phyloP scores from a whole-genome alignment of 2,888 invertebrate species.

The Stenichneumon culpator region DNA sequence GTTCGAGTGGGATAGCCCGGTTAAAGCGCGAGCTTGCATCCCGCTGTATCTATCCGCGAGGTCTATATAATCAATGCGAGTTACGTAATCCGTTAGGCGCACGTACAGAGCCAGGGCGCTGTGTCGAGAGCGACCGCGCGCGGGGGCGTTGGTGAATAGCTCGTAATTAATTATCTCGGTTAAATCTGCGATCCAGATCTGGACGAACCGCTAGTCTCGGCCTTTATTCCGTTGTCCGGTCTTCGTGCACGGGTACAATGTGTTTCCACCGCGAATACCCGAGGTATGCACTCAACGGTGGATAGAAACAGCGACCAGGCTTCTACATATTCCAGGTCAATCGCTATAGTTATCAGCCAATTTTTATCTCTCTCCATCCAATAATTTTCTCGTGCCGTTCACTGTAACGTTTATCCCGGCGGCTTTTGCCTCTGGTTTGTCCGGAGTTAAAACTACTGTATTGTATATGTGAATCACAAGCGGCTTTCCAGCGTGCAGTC shows the following conservation, averaged over 20 bases:
- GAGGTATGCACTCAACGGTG: slow-evolving; percentile 7
- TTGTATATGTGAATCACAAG: slow-evolving; percentile 4
- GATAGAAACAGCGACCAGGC: neutral
- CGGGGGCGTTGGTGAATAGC: slow-evolving; percentile 63
- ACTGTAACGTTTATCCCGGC: neutral
- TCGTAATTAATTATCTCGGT: slow-evolving; percentile 71
- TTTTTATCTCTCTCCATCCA: slow-evolving; percentile 6
- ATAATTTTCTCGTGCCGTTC: slow-evolving; percentile 15
- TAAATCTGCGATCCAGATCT: slow-evolving; percentile 82
- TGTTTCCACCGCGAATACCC: slow-evolving; percentile 22
- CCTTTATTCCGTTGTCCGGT: slow-evolving; percentile 80
- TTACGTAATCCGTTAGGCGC: slow-evolving; percentile 64
- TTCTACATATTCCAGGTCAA: slow-evolving; percentile 10
- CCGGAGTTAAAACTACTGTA: slow-evolving; percentile 2
- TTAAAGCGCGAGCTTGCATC: slow-evolving; percentile 57
- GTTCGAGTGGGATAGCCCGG: slow-evolving; percentile 23
- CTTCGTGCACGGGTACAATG: slow-evolving; percentile 34
- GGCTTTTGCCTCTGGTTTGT: neutral
- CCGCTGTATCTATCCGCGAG: slow-evolving; percentile 7
- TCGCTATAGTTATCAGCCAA: slow-evolving; percentile 9
- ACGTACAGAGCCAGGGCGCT: slow-evolving; percentile 18
- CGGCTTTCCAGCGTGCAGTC: slow-evolving; percentile 20
- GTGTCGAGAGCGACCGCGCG: slow-evolving; percentile 17
- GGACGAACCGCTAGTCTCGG: slow-evolving; percentile 80
- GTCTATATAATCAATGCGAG: slow-evolving; percentile 55